Percentiles rank a stretch among this genome's conserved stretches.
Conservation (phyloP, 2,888 invertebrate species). For the Panzeria rudis region DNA sequence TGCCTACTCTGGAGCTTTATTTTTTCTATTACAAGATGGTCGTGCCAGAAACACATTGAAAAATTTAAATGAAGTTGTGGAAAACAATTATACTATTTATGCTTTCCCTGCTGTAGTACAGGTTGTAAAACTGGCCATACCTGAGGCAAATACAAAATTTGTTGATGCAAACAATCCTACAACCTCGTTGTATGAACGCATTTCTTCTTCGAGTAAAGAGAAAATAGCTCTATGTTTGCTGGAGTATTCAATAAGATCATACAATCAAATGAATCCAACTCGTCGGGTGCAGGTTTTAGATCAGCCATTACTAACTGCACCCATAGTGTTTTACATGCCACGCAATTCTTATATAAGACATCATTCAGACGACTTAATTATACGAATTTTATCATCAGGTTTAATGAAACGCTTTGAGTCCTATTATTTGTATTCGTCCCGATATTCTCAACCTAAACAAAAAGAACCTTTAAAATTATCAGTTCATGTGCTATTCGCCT, state of each 20-base stretch:
- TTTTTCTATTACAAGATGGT: constrained; percentile 79
- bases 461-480: constrained; percentile 75
- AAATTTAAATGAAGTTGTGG: constrained; percentile 76
- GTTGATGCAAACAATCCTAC: constrained; percentile 47
- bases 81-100: constrained; percentile 74
- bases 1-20: constrained; percentile 79
- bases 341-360: constrained; percentile 77
- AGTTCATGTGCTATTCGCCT: constrained; percentile 75
- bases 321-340: constrained; percentile 79
- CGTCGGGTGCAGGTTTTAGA: constrained; percentile 74
- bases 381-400: constrained; percentile 78
- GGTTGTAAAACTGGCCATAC: constrained; percentile 60
- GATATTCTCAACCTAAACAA: neutral
- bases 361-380: constrained; percentile 74
- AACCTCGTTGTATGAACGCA: constrained; percentile 11
- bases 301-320: constrained; percentile 75
- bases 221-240: constrained; percentile 71
- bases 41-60: constrained; percentile 73
- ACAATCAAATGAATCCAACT: constrained; percentile 72
- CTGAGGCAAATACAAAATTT: constrained; percentile 21
- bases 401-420: constrained; percentile 74
- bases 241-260: constrained; percentile 71
- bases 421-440: constrained; percentile 75
- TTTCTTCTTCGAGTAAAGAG: constrained; percentile 50
- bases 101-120: constrained; percentile 72